Base-by-base conservation (phyloP, 1,140 invertebrate species). In the Neuroterus valhalla region DNA sequence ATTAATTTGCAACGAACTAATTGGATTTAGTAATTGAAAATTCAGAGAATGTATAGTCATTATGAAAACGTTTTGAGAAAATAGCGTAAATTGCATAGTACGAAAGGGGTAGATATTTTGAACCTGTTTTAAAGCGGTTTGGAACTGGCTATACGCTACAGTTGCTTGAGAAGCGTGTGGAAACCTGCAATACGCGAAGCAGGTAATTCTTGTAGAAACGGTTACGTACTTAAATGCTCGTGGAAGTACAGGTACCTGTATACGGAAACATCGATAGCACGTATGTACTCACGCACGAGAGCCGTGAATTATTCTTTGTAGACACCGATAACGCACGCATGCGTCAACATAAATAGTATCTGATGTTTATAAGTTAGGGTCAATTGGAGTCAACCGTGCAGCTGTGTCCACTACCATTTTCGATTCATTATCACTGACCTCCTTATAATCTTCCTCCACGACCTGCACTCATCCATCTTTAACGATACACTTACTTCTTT, bases 311-410 rank as follows among this genome's bases (percentile, higher is more conserved):
- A 62, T 62, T 62, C 55, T 31, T 62, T 26, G 26, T 26, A n/a
- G 19, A 26, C 19, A 62, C 55, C 55, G 55, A 62, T 62, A 62
- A 62, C 55, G 55, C 55, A 62, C 55, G 31, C 26, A n/a, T 14
- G 15, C 31, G 55, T 26, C 23, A 31, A 62, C 2, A 15, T 15
- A 62, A 52, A 52, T 52, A 23, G 50, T 52, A 52, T 52, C 50
- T 52, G 55, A 62, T 62, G 55, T 23, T 62, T 62, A 62, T 62
- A 62, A 62, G 26, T 31, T 31, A 62, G 55, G 52, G 26, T 62
- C 55, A 62, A 62, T 62, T 62, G 55, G 55, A 62, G 55, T 17
- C 55, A 62, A 62, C 23, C 15, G 55, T 62, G 55, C 55, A 62
- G 55, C 55, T 62, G 55, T 62, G 55, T 62, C 55, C 55, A 62